Percentiles rank a stretch among this genome's conserved stretches.
These are phyloP conservation scores for Patiria pectinifera DNA, from an alignment of 53 echinoderm and acorn worm species.

Conservation along the genomic window DNA sequence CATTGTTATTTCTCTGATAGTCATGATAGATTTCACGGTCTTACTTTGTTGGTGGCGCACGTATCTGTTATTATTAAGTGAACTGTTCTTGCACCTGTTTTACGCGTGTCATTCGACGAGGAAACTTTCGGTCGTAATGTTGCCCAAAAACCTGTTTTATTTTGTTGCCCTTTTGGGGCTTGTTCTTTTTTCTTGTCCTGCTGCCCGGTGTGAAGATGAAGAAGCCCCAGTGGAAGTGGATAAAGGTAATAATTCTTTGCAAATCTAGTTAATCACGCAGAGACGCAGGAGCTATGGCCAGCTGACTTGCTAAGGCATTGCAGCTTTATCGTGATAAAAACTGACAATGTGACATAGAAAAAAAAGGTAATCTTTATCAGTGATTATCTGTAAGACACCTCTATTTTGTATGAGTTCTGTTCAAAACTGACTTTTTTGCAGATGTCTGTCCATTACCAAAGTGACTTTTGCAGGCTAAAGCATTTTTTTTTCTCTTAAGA, in stretches of 20 bases:
- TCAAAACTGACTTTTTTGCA: no score
- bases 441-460: no score
- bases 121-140: constrained; percentile 8
- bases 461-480: no score
- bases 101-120: background rate
- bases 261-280: no score
- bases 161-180: constrained; percentile 55
- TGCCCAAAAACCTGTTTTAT: constrained; percentile 20
- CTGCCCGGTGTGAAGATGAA: constrained; percentile 20
- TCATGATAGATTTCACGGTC: no score
- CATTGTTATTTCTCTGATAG: no score
- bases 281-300: background rate
- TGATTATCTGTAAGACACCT: no score
- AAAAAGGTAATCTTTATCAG: no score
- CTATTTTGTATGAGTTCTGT: no score
- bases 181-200: constrained; percentile 4
- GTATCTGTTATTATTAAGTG: no score
- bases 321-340: constrained; percentile 61
- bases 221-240: constrained; percentile 29
- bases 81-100: background rate
- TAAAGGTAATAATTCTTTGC: background rate
- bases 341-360: background rate
- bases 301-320: background rate
- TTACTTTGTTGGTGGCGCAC: no score
- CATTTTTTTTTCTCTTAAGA: no score